A percentile compares a stretch with the other conserved stretches of the same genome.
These are phyloP conservation scores for Heliconius aoede DNA, from an alignment of 2,888 invertebrate genomes.

Conservation along the genomic window DNA sequence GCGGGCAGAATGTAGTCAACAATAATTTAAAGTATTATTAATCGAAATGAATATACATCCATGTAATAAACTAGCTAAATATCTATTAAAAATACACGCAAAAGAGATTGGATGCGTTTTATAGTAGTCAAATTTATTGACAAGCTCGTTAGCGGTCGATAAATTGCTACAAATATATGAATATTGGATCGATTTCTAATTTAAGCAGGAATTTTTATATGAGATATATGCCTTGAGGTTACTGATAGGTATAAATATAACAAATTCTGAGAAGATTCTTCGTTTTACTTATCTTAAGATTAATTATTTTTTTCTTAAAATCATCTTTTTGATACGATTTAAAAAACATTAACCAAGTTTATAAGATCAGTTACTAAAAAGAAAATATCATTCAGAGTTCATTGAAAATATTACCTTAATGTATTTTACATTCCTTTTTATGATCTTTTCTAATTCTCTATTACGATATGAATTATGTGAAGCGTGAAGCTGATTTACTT, in stretches of 20 bases:
- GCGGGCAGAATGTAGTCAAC: background rate
- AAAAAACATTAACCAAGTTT: too few relatives aligned
- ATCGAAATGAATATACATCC: slow-evolving; percentile 24
- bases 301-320: background rate
- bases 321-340: background rate
- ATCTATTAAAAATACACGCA: slow-evolving; percentile 39
- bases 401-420: too few relatives aligned
- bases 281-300: background rate
- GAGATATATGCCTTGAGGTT: slow-evolving; percentile 8
- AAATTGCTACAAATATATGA: slow-evolving; percentile 60
- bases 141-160: slow-evolving; percentile 67
- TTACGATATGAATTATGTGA: too few relatives aligned
- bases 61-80: slow-evolving; percentile 33
- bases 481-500: too few relatives aligned
- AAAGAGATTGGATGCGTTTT: slow-evolving; percentile 47
- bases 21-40: slow-evolving; percentile 6
- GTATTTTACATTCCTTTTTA: too few relatives aligned
- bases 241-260: background rate
- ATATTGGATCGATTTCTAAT: slow-evolving; percentile 43
- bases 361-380: too few relatives aligned
- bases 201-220: slow-evolving; percentile 35
- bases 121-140: slow-evolving; percentile 66
- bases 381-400: too few relatives aligned
- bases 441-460: too few relatives aligned
- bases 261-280: background rate